A percentile compares a stretch with the other conserved stretches of the same genome.
phyloP scores from a whole-genome alignment of 92 coral and sea anemone species.

The Heliopora coerulea region DNA sequence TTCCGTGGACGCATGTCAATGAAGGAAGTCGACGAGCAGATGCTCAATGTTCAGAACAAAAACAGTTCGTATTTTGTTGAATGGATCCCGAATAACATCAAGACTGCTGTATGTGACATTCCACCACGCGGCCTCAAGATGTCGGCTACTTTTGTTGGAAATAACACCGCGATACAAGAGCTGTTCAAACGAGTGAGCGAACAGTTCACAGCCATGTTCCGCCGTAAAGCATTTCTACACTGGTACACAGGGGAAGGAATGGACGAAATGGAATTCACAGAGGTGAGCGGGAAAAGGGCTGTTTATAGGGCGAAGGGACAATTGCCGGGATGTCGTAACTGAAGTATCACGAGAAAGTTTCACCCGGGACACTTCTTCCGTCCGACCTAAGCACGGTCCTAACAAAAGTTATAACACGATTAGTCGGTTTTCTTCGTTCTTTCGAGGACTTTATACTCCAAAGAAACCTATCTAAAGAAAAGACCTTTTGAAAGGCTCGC shows the following conservation, averaged over 20 bases:
- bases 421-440: too few species aligned
- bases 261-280: slow-evolving; percentile 98
- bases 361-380: too few species aligned
- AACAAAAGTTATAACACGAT: too few species aligned
- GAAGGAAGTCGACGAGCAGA: slow-evolving; percentile 96
- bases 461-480: too few species aligned
- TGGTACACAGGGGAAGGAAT: slow-evolving; percentile 97
- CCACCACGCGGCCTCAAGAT: slow-evolving; percentile 98
- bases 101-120: slow-evolving; percentile 97
- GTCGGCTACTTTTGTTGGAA: slow-evolving; percentile 83
- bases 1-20: slow-evolving; percentile 97
- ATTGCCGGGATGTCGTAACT: too few species aligned
- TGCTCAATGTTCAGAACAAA: slow-evolving; percentile 71
- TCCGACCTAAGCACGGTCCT: too few species aligned
- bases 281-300: slow-evolving; percentile 53
- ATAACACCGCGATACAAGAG: slow-evolving; percentile 85
- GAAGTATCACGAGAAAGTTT: too few species aligned
- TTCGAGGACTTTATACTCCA: too few species aligned
- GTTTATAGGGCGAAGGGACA: too few species aligned
- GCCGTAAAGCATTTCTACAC: slow-evolving; percentile 88
- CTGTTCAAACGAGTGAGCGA: slow-evolving; percentile 85
- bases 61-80: slow-evolving; percentile 85
- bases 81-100: slow-evolving; percentile 98
- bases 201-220: slow-evolving; percentile 94
- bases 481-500: too few species aligned